These are phyloP conservation scores for Eudemis profundana DNA, from an alignment of 2,888 invertebrate species.

Conservation along the genomic window DNA sequence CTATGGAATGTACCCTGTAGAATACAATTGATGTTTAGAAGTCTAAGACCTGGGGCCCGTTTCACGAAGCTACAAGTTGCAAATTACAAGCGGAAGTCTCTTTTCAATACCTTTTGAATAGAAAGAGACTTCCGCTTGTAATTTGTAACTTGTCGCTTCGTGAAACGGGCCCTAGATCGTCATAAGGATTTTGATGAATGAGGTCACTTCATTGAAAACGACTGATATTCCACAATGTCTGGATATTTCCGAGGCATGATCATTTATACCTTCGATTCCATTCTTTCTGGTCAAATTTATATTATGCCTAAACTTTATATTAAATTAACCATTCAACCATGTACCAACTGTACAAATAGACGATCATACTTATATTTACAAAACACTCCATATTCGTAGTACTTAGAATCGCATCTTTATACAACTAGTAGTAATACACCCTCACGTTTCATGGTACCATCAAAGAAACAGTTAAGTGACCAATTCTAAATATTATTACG, in stretches of 20 bases:
- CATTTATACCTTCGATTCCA: background rate
- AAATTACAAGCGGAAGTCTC: too few species aligned
- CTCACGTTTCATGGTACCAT: conserved; percentile 4
- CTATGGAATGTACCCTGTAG: too few species aligned
- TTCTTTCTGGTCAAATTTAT: conserved; percentile 20
- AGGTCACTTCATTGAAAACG: too few species aligned
- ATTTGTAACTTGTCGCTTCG: too few species aligned
- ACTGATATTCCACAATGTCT: background rate
- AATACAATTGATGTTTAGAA: too few species aligned
- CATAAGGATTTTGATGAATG: too few species aligned
- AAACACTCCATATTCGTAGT: conserved; percentile 16
- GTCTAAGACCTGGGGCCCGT: too few species aligned
- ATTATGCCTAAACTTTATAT: conserved; percentile 26
- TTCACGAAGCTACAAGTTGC: too few species aligned
- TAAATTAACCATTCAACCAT: conserved; percentile 27
- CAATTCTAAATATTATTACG: too few species aligned
- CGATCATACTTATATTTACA: conserved; percentile 34
- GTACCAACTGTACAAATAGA: conserved; percentile 38
- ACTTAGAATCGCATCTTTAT: conserved; percentile 13
- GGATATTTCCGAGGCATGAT: background rate
- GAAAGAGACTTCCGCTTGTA: too few species aligned
- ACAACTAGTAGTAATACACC: conserved; percentile 10
- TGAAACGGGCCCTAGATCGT: too few species aligned
- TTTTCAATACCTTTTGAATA: too few species aligned
- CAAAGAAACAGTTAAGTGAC: background rate